Evolutionary conservation across 2,113 vertebrate species (phyloP).

Genomic region (Probosciger aterrimus): DNA sequence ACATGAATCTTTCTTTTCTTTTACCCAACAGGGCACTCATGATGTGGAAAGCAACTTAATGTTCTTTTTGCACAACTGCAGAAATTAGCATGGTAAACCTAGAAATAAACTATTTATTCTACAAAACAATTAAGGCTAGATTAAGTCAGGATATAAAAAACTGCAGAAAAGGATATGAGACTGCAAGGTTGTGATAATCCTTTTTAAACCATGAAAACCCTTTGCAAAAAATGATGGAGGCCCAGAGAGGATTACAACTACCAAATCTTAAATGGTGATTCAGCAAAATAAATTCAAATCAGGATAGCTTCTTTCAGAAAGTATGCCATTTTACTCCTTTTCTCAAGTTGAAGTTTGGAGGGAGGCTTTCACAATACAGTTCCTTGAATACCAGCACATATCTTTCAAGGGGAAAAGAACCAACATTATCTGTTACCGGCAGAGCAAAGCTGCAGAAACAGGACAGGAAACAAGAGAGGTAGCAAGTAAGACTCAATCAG

Average conservation of each 20-base stretch:
- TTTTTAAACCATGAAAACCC: not conserved
- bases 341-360: not conserved
- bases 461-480: not conserved
- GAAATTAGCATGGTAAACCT: not conserved
- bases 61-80: not conserved
- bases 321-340: not conserved
- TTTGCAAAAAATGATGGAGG: not conserved
- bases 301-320: not conserved
- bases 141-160: not conserved
- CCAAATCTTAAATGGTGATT: not conserved
- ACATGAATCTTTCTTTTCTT: not conserved
- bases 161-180: not conserved
- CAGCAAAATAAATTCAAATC: not conserved
- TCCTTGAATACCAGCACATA: not conserved
- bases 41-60: not conserved
- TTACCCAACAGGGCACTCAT: not conserved
- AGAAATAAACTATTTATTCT: not conserved
- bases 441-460: not conserved
- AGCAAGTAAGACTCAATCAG: not conserved
- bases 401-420: not conserved
- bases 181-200: not conserved
- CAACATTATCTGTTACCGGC: not conserved
- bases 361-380: not conserved
- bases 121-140: not conserved
- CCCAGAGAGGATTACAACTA: not conserved